A percentile compares a stretch with the other conserved stretches of the same genome.
Evolutionary conservation across 2,113 vertebrate genomes (phyloP).

Genomic region (Pedetes capensis): DNA sequence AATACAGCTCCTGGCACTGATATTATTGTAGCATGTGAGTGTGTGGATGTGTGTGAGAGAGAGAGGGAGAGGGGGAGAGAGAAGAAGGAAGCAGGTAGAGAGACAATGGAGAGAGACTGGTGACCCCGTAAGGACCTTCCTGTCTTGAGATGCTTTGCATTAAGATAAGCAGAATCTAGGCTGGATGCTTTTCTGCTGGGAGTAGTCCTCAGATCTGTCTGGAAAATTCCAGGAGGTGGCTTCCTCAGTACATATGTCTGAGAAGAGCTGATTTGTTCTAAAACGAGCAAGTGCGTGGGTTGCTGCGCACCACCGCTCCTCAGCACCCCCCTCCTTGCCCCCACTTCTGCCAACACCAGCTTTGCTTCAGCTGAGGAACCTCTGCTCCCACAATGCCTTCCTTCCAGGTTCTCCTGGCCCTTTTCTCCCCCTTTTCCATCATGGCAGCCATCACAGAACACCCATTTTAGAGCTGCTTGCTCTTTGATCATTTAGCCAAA

Average conservation of each 20-base stretch:
- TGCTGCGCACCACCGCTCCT: slow-evolving; percentile 37
- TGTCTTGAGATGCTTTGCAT: not conserved
- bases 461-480: not conserved
- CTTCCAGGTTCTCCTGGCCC: not conserved
- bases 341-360: slow-evolving; percentile 36
- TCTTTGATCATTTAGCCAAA: not conserved
- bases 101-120: not conserved
- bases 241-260: slow-evolving; percentile 71
- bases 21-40: not conserved
- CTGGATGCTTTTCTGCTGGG: slow-evolving; percentile 22
- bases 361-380: slow-evolving; percentile 5
- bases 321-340: slow-evolving; percentile 44
- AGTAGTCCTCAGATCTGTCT: slow-evolving; percentile 58
- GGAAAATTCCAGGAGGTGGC: slow-evolving; percentile 76
- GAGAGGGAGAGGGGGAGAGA: not conserved
- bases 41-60: too few species aligned
- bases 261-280: slow-evolving; percentile 75
- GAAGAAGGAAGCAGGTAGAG: not conserved
- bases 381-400: not conserved
- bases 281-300: slow-evolving; percentile 73
- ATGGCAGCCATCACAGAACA: not conserved
- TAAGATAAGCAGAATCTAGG: not conserved
- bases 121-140: not conserved
- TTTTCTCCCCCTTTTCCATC: not conserved
- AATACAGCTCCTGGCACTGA: not conserved